Percentiles rank a stretch among this genome's conserved stretches.
phyloP scores from a whole-genome alignment of 2,797 vertebrate species.

The Leptodactylus fallax region DNA sequence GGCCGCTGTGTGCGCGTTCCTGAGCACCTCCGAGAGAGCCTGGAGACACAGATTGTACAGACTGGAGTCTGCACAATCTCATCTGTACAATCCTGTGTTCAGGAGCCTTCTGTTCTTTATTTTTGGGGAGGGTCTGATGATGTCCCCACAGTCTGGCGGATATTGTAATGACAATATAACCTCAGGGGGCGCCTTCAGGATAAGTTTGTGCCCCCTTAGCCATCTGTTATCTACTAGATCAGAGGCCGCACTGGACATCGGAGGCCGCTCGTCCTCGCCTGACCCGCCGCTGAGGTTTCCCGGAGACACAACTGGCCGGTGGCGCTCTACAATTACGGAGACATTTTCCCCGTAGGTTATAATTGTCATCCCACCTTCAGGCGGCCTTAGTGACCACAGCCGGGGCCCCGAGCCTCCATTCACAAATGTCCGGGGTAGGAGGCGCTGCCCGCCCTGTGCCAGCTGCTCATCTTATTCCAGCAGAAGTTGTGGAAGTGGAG shows the following conservation, averaged over 20 bases:
- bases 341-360: conserved; percentile 37
- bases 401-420: neutral
- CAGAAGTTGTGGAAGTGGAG: neutral
- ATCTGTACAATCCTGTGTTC: too few relatives aligned
- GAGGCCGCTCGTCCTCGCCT: conserved; percentile 21
- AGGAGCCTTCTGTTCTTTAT: too few relatives aligned
- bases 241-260: neutral
- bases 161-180: too few relatives aligned
- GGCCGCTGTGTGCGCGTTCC: too few relatives aligned
- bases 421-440: neutral
- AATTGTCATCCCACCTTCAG: conserved; percentile 57
- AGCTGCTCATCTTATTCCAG: neutral
- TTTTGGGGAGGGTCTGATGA: too few relatives aligned
- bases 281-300: conserved; percentile 64
- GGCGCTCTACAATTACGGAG: conserved; percentile 67
- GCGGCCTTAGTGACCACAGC: neutral
- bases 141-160: too few relatives aligned
- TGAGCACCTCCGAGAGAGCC: too few relatives aligned
- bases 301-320: conserved; percentile 6
- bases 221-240: too few relatives aligned
- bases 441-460: neutral
- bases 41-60: too few relatives aligned
- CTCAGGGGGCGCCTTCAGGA: too few relatives aligned
- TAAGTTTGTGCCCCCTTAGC: too few relatives aligned
- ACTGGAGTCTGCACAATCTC: too few relatives aligned